Percentiles rank a stretch among this genome's conserved stretches.
Conservation (phyloP, 2,113 vertebrate genomes). For the Lycaon pictus region DNA sequence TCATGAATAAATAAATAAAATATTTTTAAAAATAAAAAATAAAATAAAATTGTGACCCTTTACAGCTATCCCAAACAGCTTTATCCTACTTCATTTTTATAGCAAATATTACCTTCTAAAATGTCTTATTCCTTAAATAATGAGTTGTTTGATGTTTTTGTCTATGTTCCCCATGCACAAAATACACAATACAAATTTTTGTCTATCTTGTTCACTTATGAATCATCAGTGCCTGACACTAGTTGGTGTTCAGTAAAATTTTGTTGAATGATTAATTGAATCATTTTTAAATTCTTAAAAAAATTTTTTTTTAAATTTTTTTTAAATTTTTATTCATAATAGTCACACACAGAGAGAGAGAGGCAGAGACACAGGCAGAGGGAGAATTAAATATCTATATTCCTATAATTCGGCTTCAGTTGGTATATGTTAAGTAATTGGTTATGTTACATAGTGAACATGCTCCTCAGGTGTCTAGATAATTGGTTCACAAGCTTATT, state of each 20-base stretch:
- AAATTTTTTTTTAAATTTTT: background rate
- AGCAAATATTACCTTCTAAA: background rate
- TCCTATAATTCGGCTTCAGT: background rate
- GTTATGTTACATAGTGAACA: background rate
- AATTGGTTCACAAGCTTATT: background rate
- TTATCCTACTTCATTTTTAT: background rate
- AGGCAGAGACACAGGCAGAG: too few species aligned
- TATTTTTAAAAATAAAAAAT: background rate
- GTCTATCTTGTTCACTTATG: background rate
- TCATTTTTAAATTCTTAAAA: background rate
- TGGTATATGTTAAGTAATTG: background rate
- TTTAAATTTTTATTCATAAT: too few species aligned
- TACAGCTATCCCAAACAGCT: background rate
- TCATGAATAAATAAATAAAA: too few species aligned
- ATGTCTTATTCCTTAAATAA: background rate
- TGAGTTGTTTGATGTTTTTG: slow-evolving; percentile 5
- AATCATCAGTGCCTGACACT: background rate
- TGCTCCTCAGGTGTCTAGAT: background rate
- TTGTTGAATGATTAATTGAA: background rate
- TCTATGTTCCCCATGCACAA: background rate
- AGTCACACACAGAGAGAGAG: too few species aligned
- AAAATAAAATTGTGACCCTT: background rate
- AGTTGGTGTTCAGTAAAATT: background rate
- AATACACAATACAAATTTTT: background rate
- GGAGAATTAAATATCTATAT: background rate